Percentiles rank a stretch among this genome's conserved stretches.
These are phyloP conservation scores for Arvicanthis niloticus DNA, from an alignment of 2,113 vertebrate species.

Conservation along the genomic window DNA sequence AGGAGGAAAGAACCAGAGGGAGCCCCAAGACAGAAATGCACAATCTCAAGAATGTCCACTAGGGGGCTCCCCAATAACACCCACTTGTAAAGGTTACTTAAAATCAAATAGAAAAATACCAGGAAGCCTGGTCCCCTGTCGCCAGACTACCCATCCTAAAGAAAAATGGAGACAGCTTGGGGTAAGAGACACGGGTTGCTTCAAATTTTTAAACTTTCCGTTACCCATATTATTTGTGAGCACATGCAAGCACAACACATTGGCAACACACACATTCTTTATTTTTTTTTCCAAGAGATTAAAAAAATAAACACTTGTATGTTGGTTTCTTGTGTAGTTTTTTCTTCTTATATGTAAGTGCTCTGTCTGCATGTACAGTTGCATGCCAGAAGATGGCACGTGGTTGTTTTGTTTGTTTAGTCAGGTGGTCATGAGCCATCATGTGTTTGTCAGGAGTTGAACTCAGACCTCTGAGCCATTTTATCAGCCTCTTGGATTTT, in stretches of 20 bases:
- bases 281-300: not conserved
- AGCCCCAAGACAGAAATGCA: not conserved
- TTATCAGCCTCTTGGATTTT: not conserved
- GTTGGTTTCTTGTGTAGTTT: not conserved
- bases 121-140: not conserved
- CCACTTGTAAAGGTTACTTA: not conserved
- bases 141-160: not conserved
- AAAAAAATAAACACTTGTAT: not conserved
- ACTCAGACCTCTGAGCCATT: no score
- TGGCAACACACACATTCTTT: not conserved
- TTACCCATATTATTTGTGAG: not conserved
- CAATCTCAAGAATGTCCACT: not conserved
- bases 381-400: no score
- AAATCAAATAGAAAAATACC: not conserved
- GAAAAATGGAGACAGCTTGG: not conserved
- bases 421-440: no score
- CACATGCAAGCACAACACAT: not conserved
- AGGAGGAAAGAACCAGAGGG: not conserved
- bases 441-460: no score
- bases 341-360: no score
- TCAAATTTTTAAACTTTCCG: not conserved
- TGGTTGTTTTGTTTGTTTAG: not conserved
- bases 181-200: not conserved
- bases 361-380: no score
- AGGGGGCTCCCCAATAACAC: slow-evolving; percentile 26